Evolutionary conservation across 2,888 invertebrate species (phyloP).

Genomic region (Dicyrtoma fusca): DNA sequence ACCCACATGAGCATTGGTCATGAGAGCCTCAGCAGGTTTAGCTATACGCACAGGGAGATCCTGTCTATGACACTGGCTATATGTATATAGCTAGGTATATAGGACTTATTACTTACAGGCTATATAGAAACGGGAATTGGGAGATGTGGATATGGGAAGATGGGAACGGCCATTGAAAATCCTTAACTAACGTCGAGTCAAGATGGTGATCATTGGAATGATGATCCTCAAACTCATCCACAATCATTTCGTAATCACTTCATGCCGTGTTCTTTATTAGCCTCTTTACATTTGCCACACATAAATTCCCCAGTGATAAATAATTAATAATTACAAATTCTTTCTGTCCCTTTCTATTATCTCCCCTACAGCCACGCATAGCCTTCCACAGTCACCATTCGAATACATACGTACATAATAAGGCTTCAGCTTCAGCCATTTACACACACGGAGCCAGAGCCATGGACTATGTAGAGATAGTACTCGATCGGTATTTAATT

Average conservation of each 20-base stretch:
- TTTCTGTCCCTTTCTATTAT: not conserved
- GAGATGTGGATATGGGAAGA: not conserved
- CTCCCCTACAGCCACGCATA: not conserved
- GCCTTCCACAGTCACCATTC: not conserved
- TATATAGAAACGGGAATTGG: not conserved
- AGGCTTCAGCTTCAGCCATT: too few relatives aligned
- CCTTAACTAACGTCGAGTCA: not conserved
- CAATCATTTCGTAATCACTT: conserved; percentile 41
- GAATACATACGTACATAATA: too few relatives aligned
- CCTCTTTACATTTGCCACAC: conserved; percentile 33
- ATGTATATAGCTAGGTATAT: too few relatives aligned
- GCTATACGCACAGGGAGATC: too few relatives aligned
- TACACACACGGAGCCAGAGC: not conserved
- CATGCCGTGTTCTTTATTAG: conserved; percentile 39
- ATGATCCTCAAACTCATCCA: conserved; percentile 21
- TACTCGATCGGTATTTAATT: not conserved
- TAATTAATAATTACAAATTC: conserved; percentile 31
- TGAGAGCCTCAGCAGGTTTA: too few relatives aligned
- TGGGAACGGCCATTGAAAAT: not conserved
- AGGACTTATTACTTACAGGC: too few relatives aligned
- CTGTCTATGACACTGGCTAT: too few relatives aligned
- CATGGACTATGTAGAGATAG: not conserved
- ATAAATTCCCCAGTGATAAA: conserved; percentile 34
- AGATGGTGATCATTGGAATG: conserved; percentile 20
- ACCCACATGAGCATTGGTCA: too few relatives aligned